Conservation (phyloP, 2,888 invertebrate species). For the Lymantria monacha region DNA sequence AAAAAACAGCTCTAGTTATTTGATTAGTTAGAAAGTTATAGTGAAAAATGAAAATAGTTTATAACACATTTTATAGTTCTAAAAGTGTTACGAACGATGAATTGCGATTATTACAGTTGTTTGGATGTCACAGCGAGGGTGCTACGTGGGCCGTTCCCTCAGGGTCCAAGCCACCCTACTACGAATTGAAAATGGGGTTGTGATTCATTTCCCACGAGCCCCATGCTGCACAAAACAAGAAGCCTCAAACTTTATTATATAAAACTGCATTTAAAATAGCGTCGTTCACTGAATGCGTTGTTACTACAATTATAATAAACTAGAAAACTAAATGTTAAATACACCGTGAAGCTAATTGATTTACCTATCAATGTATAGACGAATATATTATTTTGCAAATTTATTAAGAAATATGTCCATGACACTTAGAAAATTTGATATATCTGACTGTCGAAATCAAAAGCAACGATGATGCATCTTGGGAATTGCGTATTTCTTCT, state of each 20-base stretch:
- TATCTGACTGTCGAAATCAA: background rate
- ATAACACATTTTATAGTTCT: constrained; percentile 21
- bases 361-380: constrained; percentile 30
- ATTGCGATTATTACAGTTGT: constrained; percentile 73
- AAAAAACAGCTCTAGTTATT: too few relatives aligned
- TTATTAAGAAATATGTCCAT: background rate
- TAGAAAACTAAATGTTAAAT: background rate
- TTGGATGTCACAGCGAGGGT: constrained; percentile 71
- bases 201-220: constrained; percentile 80
- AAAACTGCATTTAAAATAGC: constrained; percentile 43
- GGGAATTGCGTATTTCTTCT: constrained; percentile 15
- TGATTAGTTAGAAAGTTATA: background rate
- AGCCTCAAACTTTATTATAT: constrained; percentile 60
- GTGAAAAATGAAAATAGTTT: constrained; percentile 11
- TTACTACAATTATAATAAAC: background rate
- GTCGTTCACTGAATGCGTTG: constrained; percentile 36
- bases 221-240: constrained; percentile 55
- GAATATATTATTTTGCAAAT: constrained; percentile 3
- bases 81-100: constrained; percentile 52
- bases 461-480: constrained; percentile 15
- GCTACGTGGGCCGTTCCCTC: constrained; percentile 57
- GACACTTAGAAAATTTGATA: too few relatives aligned
- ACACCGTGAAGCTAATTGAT: constrained; percentile 37
- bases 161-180: constrained; percentile 59
- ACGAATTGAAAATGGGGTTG: constrained; percentile 78